These are phyloP conservation scores for Psittacula derbiana DNA, from an alignment of 2,797 vertebrate species.

Conservation along the genomic window DNA sequence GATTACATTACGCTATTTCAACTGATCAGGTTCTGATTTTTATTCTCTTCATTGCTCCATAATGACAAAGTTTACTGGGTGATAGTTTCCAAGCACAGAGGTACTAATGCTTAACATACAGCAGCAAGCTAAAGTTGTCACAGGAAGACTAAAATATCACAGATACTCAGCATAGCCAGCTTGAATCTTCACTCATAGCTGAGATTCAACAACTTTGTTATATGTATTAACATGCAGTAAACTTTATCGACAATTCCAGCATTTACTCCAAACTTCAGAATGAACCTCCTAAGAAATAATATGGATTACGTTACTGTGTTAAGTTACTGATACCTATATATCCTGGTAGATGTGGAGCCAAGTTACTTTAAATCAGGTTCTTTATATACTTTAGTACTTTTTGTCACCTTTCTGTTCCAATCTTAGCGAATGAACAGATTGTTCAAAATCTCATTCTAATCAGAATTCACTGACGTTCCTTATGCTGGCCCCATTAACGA, in stretches of 20 bases:
- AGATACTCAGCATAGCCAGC: background rate
- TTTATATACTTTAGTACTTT: background rate
- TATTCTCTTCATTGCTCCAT: background rate
- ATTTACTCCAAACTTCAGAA: background rate
- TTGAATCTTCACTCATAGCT: background rate
- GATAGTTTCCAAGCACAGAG: background rate
- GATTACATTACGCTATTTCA: background rate
- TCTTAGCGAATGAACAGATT: background rate
- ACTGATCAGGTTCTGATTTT: background rate
- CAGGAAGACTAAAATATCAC: background rate
- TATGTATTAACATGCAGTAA: background rate
- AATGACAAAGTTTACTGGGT: slow-evolving; percentile 17
- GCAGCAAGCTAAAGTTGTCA: background rate
- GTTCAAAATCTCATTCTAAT: background rate
- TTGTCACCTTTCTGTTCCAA: background rate
- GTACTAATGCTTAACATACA: background rate
- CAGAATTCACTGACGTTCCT: background rate
- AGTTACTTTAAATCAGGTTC: background rate
- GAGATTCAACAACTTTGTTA: background rate
- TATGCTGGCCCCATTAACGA: background rate
- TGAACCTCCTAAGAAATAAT: background rate
- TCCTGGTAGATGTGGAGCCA: background rate
- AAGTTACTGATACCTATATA: background rate
- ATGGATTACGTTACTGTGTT: too few relatives aligned
- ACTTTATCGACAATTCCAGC: background rate